These are phyloP conservation scores for Jacana jacana DNA, from an alignment of 2,113 vertebrate genomes.

Conservation along the genomic window DNA sequence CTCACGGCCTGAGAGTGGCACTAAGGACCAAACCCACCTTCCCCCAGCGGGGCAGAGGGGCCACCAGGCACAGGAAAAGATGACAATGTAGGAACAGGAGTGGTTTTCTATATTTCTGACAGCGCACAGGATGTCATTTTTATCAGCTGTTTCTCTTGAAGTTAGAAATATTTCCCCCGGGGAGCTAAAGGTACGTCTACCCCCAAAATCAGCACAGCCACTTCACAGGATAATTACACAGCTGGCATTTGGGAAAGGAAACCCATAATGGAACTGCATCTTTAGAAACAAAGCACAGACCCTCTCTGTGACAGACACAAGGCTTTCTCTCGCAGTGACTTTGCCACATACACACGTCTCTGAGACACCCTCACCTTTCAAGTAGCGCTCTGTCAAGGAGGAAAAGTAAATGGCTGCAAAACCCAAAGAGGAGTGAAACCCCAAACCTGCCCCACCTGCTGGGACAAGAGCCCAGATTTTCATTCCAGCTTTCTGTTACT, in stretches of 20 bases:
- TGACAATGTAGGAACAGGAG: not conserved
- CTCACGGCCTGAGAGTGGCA: no score
- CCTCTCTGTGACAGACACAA: no score
- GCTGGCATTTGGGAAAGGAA: not conserved
- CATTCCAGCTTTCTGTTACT: not conserved
- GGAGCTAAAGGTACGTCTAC: not conserved
- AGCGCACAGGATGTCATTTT: not conserved
- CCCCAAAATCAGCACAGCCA: not conserved
- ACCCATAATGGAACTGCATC: fast-evolving
- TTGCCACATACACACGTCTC: not conserved
- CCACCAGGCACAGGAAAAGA: no score
- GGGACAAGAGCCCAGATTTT: not conserved
- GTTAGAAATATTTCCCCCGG: not conserved
- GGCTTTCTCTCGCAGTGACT: not conserved
- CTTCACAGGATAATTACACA: not conserved
- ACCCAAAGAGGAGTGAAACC: not conserved
- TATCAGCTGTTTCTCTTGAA: not conserved
- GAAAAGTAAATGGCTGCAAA: not conserved
- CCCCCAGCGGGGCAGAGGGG: not conserved
- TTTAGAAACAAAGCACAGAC: not conserved
- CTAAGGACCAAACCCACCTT: no score
- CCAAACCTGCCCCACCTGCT: not conserved
- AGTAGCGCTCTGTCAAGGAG: not conserved
- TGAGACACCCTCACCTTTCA: not conserved
- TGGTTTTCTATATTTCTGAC: not conserved